Evolutionary conservation across 2,113 vertebrate species (phyloP), one percentile per base, ranked within the genome.

Genomic region (Hylia prasina): DNA sequence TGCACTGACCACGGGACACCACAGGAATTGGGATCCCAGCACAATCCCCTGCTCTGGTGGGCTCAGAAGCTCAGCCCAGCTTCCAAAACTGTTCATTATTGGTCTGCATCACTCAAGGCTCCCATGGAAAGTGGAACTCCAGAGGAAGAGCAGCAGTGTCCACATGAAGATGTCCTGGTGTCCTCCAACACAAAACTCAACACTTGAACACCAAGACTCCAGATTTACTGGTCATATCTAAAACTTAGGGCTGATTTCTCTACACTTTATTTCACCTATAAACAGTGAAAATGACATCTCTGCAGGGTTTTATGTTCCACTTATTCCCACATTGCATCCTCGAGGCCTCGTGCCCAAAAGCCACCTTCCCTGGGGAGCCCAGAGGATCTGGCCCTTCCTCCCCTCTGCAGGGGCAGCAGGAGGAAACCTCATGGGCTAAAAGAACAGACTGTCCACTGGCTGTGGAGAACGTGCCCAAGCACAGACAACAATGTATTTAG

Each of bases 141-240:
- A 61, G 50, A 71, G 58, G 21, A 44, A 21, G 42, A 56, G 10
- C 9, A 85, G 78, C 16, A 15, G 35, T 1, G 40, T 2, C 35
- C 77, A 13, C 66, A 6, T 1, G 50, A 30, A 40, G 39, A 16
- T 11, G 20, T 35, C 31, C 54, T 18, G 19, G 28, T 3, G 1
- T 8, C 45, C 42, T 40, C 50, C 50, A 61, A 37, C 82, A 53
- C 23, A 80, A 80, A 60, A 44, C 28, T 4, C 3, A 1, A 1
- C 3, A 3, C 13, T 6, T 5, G 0, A 44, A 22, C 19, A 48
- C 6, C 0, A 0, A 50, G 16, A 15, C 20, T 48, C 50, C 25
- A 24, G 27, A 66, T 42, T 7, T 27, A 58, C 0, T 7, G 22
- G 22, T 17, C 6, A 0, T 3, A 37, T 2, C 22, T 72, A 25